Evolutionary conservation across 2,797 vertebrate species (phyloP), one percentile per base, ranked within the genome.

Genomic region (Protosalanx chinensis): DNA sequence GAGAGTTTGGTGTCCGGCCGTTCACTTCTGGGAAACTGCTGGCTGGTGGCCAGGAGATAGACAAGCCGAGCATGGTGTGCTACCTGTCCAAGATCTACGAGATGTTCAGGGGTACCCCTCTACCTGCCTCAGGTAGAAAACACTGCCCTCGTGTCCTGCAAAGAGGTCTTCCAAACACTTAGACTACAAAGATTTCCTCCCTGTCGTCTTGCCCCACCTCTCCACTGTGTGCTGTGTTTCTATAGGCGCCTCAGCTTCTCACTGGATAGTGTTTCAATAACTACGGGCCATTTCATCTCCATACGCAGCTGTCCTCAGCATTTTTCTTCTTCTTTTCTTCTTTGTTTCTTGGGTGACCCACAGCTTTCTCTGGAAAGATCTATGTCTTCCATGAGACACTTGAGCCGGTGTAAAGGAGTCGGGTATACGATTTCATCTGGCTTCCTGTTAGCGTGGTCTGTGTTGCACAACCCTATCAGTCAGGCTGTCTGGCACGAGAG

Each of bases 1-100:
- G 83, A 41, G 96, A 98, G 80, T 96, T 98, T 80, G 96, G 96
- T 41, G 96, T 99, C 81, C 84, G 90, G 4, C 90, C 96, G 0
- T 89, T 98, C 82, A 92, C 89, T 59, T 94, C 95, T 0, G 95
- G 87, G 62, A 90, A 91, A 82, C 96, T 98, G 87, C 89, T 96
- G 88, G 93, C 88, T 0, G 90, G 82, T 0, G 87, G 85, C 0
- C 84, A 88, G 73, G 95, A 95, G 82, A 93, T 93, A 0, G 95
- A 99, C 87, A 97, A 96, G 83, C 94, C 92, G 80, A 91, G 84
- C 83, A 95, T 98, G 94, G 92, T 90, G 76, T 85, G 91, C 79
- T 99, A 98, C 88, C 93, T 99, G 79, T 98, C 97, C 83, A 98
- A 94, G 80, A 96, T 97, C 85, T 98, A 98, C 0, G 97, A 99